Evolutionary conservation across 1,140 invertebrate species (phyloP), one percentile per base, ranked within the genome.

Genomic region (Drosophila kohkoa): DNA sequence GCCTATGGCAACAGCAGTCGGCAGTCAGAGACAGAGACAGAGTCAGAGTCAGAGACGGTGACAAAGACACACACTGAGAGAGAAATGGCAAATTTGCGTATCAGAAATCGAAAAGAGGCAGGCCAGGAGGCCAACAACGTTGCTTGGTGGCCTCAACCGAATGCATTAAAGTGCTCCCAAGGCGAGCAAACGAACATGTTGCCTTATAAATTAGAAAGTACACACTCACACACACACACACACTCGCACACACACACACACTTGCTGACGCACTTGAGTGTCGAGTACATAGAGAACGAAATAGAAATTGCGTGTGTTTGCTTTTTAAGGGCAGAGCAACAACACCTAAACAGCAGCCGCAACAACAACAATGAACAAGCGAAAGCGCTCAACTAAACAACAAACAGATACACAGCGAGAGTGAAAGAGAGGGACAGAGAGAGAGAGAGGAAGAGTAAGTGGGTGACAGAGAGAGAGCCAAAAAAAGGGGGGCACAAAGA

Each of bases 221-320:
- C 68, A 80, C 55, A 80, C 49, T 57, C 20, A 49, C 52, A 41
- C 57, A 80, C 52, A 41, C 57, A 80, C 49, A 57, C 43, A 62
- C 38, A 60, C 28, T 15, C 11, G 41, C 10, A 51, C 30, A 51
- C 30, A 77, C 30, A 68, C 57, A 54, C 13, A 43, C 54, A 30
- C 32, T 15, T 55, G 30, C 13, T 38, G 32, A 20, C 52, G 30
- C 49, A 77, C 63, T 57, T 54, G 20, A 49, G 6, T 52, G 20
- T 71, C 16, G 68, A 41, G 46, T 62, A 67, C 59, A 57, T 49
- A 20, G 16, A 73, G 67, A 59, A 49, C 64, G 63, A 87, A 87
- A 88, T 89, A 86, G 77, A 75, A 83, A 87, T 83, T 78, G 83
- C 77, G 77, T 87, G 49, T 83, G 66, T 80, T 82, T 80, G 79